Conservation (phyloP, 2,888 invertebrate genomes). For the Venusia cambrica region DNA sequence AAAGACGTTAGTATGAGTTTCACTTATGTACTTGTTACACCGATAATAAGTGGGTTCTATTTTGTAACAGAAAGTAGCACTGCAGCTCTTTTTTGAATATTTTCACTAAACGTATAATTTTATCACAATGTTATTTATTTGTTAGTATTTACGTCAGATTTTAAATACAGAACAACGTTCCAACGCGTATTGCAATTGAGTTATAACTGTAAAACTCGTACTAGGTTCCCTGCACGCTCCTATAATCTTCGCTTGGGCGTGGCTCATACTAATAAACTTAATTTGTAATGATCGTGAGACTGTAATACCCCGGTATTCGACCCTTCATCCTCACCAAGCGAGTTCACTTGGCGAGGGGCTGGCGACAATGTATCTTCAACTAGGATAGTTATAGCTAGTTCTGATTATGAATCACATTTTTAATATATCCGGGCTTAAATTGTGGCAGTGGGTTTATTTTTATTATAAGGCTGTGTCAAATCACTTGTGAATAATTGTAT, state of each 20-base stretch:
- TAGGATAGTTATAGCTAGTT: slow-evolving; percentile 53
- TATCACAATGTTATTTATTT: too few species aligned
- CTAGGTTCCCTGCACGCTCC: slow-evolving; percentile 49
- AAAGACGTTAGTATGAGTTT: too few species aligned
- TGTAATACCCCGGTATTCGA: slow-evolving; percentile 22
- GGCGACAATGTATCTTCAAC: slow-evolving; percentile 36
- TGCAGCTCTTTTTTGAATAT: too few species aligned
- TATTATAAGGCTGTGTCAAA: slow-evolving; percentile 73
- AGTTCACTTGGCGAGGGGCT: slow-evolving; percentile 17
- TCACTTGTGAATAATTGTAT: slow-evolving; percentile 59
- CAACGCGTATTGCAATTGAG: slow-evolving; percentile 16
- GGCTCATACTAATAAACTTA: slow-evolving; percentile 18
- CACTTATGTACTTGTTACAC: too few species aligned
- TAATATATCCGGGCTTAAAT: slow-evolving; percentile 49
- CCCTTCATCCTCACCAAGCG: slow-evolving; percentile 18
- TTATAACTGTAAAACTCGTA: slow-evolving; percentile 35
- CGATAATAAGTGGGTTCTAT: too few species aligned
- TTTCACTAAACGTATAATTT: too few species aligned
- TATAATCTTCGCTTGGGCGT: slow-evolving; percentile 24
- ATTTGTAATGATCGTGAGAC: slow-evolving; percentile 20
- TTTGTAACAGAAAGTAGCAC: too few species aligned
- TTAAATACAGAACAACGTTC: too few species aligned
- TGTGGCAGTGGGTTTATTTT: slow-evolving; percentile 64
- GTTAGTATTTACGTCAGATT: too few species aligned
- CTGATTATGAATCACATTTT: slow-evolving; percentile 43